Conservation (phyloP, 2,113 vertebrate species). For the Myotis yumanensis region DNA sequence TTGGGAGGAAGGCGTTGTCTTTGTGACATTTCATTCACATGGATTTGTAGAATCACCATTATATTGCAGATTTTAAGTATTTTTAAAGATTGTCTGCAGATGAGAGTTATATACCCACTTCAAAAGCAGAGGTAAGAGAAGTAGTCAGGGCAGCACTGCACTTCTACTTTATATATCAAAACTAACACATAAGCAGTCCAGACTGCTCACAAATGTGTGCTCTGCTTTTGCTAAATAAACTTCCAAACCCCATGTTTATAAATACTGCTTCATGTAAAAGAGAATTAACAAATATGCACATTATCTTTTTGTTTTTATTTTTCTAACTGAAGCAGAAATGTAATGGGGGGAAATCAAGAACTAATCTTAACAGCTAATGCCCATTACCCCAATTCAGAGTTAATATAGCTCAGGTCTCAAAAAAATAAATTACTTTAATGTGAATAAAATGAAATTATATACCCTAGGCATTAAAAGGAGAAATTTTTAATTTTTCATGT, state of each 20-base stretch:
- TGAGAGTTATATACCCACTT: neutral
- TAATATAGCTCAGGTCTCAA: neutral
- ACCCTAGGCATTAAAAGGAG: neutral
- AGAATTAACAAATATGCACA: neutral
- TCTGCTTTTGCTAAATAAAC: neutral
- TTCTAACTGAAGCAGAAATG: neutral
- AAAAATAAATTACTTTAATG: neutral
- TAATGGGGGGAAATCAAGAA: neutral
- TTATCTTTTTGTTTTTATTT: neutral
- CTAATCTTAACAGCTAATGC: neutral
- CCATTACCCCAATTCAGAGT: neutral
- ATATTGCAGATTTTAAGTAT: neutral
- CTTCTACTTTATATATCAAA: neutral
- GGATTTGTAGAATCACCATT: neutral
- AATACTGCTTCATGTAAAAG: neutral
- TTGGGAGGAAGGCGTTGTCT: neutral
- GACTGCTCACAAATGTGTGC: neutral
- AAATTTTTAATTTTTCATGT: neutral
- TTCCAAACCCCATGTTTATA: neutral
- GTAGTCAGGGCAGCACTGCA: neutral
- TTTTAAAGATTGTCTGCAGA: neutral
- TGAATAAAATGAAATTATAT: constrained; percentile 21
- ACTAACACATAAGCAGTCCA: neutral
- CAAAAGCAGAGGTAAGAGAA: neutral
- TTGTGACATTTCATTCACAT: neutral